Conservation (phyloP, 2,888 invertebrate genomes). For the Timandra comae region DNA sequence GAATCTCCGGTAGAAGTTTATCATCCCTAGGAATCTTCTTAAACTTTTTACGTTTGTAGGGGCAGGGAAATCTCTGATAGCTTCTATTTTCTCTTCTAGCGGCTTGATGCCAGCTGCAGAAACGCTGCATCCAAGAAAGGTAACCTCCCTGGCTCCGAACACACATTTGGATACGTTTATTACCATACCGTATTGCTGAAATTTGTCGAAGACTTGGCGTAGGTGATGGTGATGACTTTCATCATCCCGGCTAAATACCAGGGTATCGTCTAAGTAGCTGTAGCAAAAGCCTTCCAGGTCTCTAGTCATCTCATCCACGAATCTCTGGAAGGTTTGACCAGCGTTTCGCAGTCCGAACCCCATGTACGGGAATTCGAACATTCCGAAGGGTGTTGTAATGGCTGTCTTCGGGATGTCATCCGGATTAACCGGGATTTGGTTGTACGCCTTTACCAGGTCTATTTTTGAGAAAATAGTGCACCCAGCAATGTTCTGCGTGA, state of each 20-base stretch:
- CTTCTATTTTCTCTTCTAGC: constrained; percentile 2
- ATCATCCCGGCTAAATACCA: neutral
- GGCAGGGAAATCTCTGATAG: constrained; percentile 8
- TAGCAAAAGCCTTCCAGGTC: constrained; percentile 1
- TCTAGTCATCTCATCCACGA: too few relatives aligned
- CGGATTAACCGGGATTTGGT: constrained; percentile 7
- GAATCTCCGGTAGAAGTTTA: constrained; percentile 15
- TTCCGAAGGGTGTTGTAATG: constrained; percentile 8
- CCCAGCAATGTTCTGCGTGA: constrained; percentile 25
- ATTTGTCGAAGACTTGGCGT: neutral
- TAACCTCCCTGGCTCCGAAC: constrained; percentile 3
- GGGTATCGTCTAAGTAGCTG: constrained; percentile 1
- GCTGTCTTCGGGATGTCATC: constrained; percentile 16
- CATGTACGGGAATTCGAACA: constrained; percentile 12
- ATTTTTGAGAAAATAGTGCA: constrained; percentile 29
- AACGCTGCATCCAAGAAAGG: constrained; percentile 1
- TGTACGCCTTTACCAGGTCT: constrained; percentile 33
- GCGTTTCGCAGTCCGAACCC: constrained; percentile 8
- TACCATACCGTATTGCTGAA: constrained; percentile 2
- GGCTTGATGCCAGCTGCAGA: constrained; percentile 5
- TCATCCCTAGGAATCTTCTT: constrained; percentile 2
- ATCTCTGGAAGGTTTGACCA: constrained; percentile 7
- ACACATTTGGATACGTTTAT: constrained; percentile 3
- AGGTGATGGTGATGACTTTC: neutral
- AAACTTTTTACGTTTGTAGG: constrained; percentile 22